phyloP scores from a whole-genome alignment of 1,140 invertebrate genomes.

The Neomicropteryx cornuta region DNA sequence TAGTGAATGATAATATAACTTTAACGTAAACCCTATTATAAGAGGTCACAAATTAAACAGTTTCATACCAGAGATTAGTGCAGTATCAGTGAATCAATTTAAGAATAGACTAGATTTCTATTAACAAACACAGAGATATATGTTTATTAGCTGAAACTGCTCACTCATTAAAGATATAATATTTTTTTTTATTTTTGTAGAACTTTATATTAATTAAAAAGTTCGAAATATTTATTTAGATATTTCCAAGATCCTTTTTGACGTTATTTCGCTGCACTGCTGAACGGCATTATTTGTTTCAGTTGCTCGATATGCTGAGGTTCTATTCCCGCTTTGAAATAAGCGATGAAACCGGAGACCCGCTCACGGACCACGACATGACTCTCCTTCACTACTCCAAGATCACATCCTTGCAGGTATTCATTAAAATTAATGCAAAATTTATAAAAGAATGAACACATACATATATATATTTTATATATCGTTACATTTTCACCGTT shows the following conservation, averaged over 20 bases:
- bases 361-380: slow-evolving; percentile 88
- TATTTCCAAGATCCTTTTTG: neutral
- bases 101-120: no score
- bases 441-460: neutral
- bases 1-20: no score
- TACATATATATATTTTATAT: slow-evolving; percentile 1
- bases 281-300: slow-evolving; percentile 26
- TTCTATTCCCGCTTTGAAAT: slow-evolving; percentile 98
- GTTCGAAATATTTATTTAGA: slow-evolving; percentile 1
- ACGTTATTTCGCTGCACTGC: neutral
- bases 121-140: no score
- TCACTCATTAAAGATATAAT: neutral
- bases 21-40: no score
- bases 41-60: no score
- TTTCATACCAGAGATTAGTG: no score
- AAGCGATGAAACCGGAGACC: slow-evolving; percentile 91
- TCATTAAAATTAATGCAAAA: slow-evolving; percentile 3
- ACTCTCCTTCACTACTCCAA: slow-evolving; percentile 85
- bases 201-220: slow-evolving; percentile 2
- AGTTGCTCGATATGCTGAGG: slow-evolving; percentile 91
- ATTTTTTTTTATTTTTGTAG: no score
- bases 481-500: no score
- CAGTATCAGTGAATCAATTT: no score
- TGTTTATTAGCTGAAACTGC: slow-evolving; percentile 12
- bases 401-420: slow-evolving; percentile 80